Base-by-base conservation (phyloP, 2,797 vertebrate species). In the Acrocephalus scirpaceus region DNA sequence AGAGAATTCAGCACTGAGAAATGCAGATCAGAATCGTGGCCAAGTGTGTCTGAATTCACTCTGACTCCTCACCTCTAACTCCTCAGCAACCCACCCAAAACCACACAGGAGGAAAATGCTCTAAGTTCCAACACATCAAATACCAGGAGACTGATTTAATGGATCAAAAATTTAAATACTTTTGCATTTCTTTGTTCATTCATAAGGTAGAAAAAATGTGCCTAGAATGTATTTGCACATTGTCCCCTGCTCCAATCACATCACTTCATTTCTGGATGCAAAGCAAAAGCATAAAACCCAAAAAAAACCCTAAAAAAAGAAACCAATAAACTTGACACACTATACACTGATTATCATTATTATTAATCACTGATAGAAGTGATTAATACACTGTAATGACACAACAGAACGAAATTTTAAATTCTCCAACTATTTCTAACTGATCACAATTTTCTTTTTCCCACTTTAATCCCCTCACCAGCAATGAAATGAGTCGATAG, bases 221-320 rank as follows among this genome's bases (percentile, higher is more conserved):
- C 4, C 50, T 20, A 27, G 29, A 11, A 18, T 2, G 0, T 50
- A 47, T 54, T 69, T 34, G 32, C 53, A 6, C 15, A 1, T 15
- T 45, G n/a, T 15, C 17, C 5, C 30, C n/a, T 30, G 19, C 15
- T 56, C 56, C 47, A 36, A 15, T 66, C 50, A 6, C 29, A 44
- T 51, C 23, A 4, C 27, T 56, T 67, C 12, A 34, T 18, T 83
- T 67, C 57, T 45, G 9, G 34, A 47, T 9, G 5, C n/a, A 72
- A 51, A 77, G 9, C n/a, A 36, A 66, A 53, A 80, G 15, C 23
- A 48, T 25, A 51, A 91, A 76, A 40, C 8, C 2, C 2, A 16
- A 7, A 4, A 56, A 21, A 18, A n/a, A 2, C 13, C 2, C 30
- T 50, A 4, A 34, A 15, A 32, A 20, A 5, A 5, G 0, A 3